Percentiles rank a stretch among this genome's conserved stretches.
phyloP scores from a whole-genome alignment of 2,113 vertebrate species.

The Oophaga pumilio region DNA sequence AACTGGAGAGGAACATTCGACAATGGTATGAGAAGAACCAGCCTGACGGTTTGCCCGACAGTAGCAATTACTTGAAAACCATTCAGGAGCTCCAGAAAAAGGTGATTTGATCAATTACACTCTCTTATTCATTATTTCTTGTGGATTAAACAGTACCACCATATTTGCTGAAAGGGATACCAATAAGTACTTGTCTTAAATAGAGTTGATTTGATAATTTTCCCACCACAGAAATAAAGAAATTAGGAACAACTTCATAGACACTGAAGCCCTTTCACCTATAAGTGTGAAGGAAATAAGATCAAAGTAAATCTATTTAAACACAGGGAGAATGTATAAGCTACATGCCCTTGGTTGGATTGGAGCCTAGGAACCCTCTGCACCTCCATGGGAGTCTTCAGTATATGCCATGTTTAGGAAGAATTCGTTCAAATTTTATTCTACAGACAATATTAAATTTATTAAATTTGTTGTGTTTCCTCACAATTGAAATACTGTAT shows the following conservation, averaged over 20 bases:
- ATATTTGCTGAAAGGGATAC: not conserved
- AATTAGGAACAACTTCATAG: not conserved
- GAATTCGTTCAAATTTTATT: too few species aligned
- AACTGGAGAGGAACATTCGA: conserved; percentile 71
- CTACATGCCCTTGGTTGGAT: too few species aligned
- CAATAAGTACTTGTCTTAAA: not conserved
- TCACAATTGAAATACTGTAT: too few species aligned
- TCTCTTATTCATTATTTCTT: not conserved
- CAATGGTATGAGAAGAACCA: conserved; percentile 62
- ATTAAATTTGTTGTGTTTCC: too few species aligned
- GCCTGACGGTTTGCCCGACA: conserved; percentile 57
- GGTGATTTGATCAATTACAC: not conserved
- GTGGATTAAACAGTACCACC: not conserved
- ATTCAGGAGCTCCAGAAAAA: conserved; percentile 68
- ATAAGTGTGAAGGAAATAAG: too few species aligned
- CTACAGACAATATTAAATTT: too few species aligned
- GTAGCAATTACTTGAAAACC: conserved; percentile 64
- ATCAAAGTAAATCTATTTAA: too few species aligned
- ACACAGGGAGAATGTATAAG: too few species aligned
- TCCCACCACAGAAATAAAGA: not conserved
- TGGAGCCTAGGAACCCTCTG: too few species aligned
- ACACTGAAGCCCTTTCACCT: too few species aligned
- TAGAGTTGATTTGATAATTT: not conserved
- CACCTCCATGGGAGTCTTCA: too few species aligned
- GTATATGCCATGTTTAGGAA: too few species aligned